phyloP scores from a whole-genome alignment of 1,140 invertebrate species.

The Achroia grisella region DNA sequence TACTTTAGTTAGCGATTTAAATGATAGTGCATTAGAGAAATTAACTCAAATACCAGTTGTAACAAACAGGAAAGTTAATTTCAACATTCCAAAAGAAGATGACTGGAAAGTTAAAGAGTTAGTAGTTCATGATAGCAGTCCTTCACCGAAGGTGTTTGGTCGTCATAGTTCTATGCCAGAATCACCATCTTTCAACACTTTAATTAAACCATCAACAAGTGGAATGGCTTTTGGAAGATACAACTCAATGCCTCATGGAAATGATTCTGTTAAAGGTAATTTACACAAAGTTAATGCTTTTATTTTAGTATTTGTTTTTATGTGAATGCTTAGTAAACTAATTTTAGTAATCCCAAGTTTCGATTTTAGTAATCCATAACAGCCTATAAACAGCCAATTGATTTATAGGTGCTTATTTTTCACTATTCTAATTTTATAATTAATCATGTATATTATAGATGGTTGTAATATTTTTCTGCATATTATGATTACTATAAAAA shows the following conservation, averaged over 20 bases:
- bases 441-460: no score
- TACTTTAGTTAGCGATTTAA: constrained; percentile 57
- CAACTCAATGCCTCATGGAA: constrained; percentile 61
- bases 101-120: constrained; percentile 35
- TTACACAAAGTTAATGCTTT: no score
- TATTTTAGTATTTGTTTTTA: no score
- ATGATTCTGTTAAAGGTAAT: constrained; percentile 24
- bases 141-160: constrained; percentile 43
- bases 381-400: no score
- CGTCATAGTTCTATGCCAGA: constrained; percentile 67
- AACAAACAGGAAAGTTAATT: constrained; percentile 11
- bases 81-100: constrained; percentile 1
- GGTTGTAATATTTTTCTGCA: no score
- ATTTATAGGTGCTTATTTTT: no score
- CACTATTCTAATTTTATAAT: no score
- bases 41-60: constrained; percentile 49
- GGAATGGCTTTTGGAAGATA: constrained; percentile 53
- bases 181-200: constrained; percentile 38
- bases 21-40: constrained; percentile 64
- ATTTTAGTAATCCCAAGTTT: no score
- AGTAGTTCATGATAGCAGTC: constrained; percentile 33
- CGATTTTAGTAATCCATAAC: no score
- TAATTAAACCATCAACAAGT: constrained; percentile 46
- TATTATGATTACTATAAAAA: no score
- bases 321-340: no score